A percentile compares a stretch with the other conserved stretches of the same genome.
Evolutionary conservation across 2,113 vertebrate genomes (phyloP).

Genomic region (Corythornis cristatus): DNA sequence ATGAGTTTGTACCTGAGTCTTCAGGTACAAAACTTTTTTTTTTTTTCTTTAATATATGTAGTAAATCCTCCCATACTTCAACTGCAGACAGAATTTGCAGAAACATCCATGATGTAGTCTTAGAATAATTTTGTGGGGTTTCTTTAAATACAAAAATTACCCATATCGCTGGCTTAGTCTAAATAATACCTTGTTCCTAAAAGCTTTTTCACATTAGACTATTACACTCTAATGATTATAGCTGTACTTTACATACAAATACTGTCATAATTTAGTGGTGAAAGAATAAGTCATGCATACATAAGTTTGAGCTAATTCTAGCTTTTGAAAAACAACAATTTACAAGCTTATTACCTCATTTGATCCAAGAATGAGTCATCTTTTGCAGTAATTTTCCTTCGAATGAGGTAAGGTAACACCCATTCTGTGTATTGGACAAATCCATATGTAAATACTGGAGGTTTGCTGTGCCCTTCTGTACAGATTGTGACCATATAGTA

Average conservation of each 20-base stretch:
- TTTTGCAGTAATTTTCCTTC: not conserved
- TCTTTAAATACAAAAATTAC: not conserved
- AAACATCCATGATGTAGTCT: not conserved
- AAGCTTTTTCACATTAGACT: constrained; percentile 45
- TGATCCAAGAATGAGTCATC: constrained; percentile 6
- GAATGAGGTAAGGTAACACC: not conserved
- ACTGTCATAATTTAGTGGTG: not conserved
- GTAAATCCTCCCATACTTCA: not conserved
- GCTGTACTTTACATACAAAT: constrained; percentile 42
- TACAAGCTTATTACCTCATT: constrained; percentile 7
- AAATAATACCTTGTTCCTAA: constrained; percentile 27
- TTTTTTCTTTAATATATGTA: not conserved
- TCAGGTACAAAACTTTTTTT: not conserved
- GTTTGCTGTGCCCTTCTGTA: not conserved
- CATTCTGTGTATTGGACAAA: not conserved
- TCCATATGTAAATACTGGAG: not conserved
- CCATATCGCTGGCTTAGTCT: not conserved
- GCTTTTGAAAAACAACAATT: not conserved
- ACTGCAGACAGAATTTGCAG: not conserved
- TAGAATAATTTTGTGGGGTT: not conserved
- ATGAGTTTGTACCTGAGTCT: not conserved
- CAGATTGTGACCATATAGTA: not conserved
- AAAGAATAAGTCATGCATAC: constrained; percentile 25
- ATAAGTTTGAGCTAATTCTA: constrained; percentile 23
- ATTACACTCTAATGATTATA: constrained; percentile 21